Evolutionary conservation across 2,113 vertebrate genomes (phyloP).

Genomic region (Myotis brandtii): DNA sequence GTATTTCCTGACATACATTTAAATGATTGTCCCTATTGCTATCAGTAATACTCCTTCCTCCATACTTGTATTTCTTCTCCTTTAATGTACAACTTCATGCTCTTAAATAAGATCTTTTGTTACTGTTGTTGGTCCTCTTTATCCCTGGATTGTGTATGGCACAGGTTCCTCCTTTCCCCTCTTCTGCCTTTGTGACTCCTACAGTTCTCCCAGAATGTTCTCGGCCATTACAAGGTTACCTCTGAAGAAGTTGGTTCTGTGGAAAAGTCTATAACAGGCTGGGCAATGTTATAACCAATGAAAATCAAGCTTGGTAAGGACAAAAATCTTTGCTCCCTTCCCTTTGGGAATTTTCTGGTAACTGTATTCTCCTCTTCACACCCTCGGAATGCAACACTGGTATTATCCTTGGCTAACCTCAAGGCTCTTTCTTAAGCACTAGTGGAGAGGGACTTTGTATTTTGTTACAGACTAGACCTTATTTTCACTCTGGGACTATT

Average conservation of each 20-base stretch:
- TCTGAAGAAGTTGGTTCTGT: constrained; percentile 18
- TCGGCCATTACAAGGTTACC: background rate
- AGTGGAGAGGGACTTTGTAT: constrained; percentile 45
- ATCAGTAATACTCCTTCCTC: background rate
- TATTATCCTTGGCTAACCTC: constrained; percentile 74
- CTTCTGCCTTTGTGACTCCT: background rate
- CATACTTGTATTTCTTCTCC: background rate
- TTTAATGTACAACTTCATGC: background rate
- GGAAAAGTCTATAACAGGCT: constrained; percentile 29
- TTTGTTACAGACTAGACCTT: constrained; percentile 52
- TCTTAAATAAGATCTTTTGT: background rate
- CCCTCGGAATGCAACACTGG: constrained; percentile 63
- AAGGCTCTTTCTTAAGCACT: constrained; percentile 48
- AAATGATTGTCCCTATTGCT: background rate
- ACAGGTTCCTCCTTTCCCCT: background rate
- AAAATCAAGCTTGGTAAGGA: constrained; percentile 40
- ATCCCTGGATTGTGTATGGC: background rate
- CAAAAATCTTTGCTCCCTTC: constrained; percentile 48
- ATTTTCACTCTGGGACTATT: constrained; percentile 66
- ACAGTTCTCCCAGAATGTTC: constrained; percentile 1
- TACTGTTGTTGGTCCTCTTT: background rate
- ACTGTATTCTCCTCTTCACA: constrained; percentile 58
- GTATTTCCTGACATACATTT: background rate
- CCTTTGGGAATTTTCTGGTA: constrained; percentile 70
- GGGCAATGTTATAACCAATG: constrained; percentile 43